Evolutionary conservation across 1,140 invertebrate genomes (phyloP), one percentile per base, ranked within the genome.

Genomic region (Acromyrmex heyeri): DNA sequence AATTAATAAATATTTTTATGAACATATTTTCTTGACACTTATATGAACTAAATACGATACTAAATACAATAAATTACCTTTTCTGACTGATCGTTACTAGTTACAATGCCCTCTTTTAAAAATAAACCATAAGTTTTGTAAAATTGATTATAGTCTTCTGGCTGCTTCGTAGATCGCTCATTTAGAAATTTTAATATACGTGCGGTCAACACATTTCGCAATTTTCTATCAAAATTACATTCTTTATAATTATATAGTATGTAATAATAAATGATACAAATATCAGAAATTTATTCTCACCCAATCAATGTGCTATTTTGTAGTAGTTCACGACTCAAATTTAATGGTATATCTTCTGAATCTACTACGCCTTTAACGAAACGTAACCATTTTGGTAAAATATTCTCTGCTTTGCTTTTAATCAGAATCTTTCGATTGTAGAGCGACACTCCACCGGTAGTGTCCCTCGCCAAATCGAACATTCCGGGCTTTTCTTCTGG

Each of bases 361-460:
- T 99, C 99, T 10, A 99, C 98, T 34, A 99, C 99, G 93, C 99
- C 98, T 97, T 98, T 99, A 1, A 99, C 95, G 95, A 99, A 99
- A 91, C 99, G 95, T 65, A 99, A 95, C 98, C 98, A 99, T 93
- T 99, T 98, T 1, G 99, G 99, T 86, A 99, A 95, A 87, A 99
- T 97, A 92, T 98, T 97, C 85, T 99, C 98, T 0, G 98, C 97
- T 93, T 97, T 98, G 87, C 97, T 98, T 95, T 99, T 98, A 50
- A 99, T 99, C 72, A 99, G 95, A 48, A 98, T 96, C 95, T 99
- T 99, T 64, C 98, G 96, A 44, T 97, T 98, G 92, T 99, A 99
- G 0, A 99, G 95, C 1, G 98, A 96, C 0, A 99, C 97, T 5
- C 98, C 98, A 1, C 97, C 96, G 67, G 97, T 96, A 12, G 97